Conservation (phyloP, 2,113 vertebrate genomes). For the Oryzias celebensis region DNA sequence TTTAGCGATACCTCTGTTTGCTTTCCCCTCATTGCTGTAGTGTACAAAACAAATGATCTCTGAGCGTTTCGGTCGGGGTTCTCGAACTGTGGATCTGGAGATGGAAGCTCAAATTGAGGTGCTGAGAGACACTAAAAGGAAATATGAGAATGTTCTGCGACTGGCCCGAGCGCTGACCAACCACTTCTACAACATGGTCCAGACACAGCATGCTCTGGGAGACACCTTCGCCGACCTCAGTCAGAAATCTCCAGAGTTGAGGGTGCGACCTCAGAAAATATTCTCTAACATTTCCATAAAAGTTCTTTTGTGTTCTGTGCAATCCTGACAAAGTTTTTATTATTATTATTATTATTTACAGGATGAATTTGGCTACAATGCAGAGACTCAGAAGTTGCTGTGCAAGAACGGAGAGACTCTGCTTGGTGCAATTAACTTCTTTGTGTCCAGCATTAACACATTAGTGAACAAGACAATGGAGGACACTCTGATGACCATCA, state of each 20-base stretch:
- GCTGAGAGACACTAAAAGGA: conserved; percentile 92
- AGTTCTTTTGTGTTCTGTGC: not conserved
- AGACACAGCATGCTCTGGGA: conserved; percentile 94
- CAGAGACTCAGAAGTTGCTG: conserved; percentile 94
- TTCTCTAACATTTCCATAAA: not conserved
- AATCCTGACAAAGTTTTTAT: not conserved
- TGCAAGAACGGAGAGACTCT: conserved; percentile 97
- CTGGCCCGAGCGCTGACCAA: conserved; percentile 87
- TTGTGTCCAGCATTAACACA: conserved; percentile 97
- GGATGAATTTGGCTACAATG: conserved; percentile 98
- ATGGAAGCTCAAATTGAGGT: conserved; percentile 96
- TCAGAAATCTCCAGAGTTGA: conserved; percentile 96
- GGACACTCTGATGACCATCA: conserved; percentile 94
- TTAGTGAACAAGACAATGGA: conserved; percentile 98
- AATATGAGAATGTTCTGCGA: conserved; percentile 90
- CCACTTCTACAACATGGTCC: conserved; percentile 97
- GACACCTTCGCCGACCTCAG: conserved; percentile 97
- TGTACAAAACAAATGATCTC: conserved; percentile 96
- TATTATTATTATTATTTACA: conserved; percentile 41
- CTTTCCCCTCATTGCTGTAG: conserved; percentile 58
- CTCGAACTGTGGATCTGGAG: conserved; percentile 93
- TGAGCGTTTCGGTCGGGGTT: conserved; percentile 91
- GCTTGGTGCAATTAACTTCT: conserved; percentile 95
- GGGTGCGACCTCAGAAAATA: conserved; percentile 70
- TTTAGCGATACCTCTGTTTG: not conserved